Evolutionary conservation across 2,888 invertebrate genomes (phyloP).

Genomic region (Disparrhopalites patrizii): DNA sequence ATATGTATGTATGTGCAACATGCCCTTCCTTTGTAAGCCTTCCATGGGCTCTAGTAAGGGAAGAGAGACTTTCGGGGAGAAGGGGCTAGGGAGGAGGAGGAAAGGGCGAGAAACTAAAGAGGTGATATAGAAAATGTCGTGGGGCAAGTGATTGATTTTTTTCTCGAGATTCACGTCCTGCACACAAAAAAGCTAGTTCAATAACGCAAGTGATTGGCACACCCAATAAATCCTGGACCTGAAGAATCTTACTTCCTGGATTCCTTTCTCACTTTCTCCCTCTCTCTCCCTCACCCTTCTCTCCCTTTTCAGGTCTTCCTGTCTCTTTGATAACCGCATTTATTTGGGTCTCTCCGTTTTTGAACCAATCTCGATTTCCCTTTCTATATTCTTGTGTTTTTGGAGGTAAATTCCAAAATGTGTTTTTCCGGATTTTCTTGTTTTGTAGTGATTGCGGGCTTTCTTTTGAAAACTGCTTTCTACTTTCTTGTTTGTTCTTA

Average conservation of each 20-base stretch:
- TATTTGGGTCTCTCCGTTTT: too few relatives aligned
- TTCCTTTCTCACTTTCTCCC: not conserved
- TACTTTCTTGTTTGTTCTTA: too few relatives aligned
- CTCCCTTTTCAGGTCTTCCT: not conserved
- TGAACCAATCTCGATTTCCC: too few relatives aligned
- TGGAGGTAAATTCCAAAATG: too few relatives aligned
- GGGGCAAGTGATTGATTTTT: constrained; percentile 29
- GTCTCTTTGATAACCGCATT: too few relatives aligned
- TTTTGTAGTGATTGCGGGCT: too few relatives aligned
- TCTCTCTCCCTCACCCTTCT: not conserved
- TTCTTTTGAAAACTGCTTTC: too few relatives aligned
- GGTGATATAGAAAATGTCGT: constrained; percentile 27
- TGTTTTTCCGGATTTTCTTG: too few relatives aligned
- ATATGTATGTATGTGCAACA: not conserved
- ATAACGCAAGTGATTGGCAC: constrained; percentile 31
- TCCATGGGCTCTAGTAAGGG: too few relatives aligned
- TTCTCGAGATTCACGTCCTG: constrained; percentile 25
- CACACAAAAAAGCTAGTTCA: constrained; percentile 23
- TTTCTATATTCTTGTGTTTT: too few relatives aligned
- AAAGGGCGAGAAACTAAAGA: constrained; percentile 1
- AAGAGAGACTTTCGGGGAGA: too few relatives aligned
- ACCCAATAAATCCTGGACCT: constrained; percentile 32
- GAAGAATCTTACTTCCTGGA: constrained; percentile 26
- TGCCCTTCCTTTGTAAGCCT: too few relatives aligned
- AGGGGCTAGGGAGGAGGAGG: not conserved